Evolutionary conservation across 2,888 invertebrate species (phyloP).

Genomic region (Autographa gamma): DNA sequence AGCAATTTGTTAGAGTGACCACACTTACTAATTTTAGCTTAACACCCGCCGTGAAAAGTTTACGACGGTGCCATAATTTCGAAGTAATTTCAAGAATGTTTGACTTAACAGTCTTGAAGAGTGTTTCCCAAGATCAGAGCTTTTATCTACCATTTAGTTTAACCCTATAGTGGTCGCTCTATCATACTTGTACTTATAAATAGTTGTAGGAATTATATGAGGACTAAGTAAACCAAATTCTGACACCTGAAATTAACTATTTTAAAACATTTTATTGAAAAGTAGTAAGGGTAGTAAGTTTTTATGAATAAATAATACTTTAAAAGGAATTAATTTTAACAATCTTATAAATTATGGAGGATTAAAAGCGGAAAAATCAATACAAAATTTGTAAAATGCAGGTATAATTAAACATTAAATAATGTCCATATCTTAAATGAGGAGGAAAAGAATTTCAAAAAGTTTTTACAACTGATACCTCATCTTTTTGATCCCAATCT

Average conservation of each 20-base stretch:
- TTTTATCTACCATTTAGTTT: slow-evolving; percentile 79
- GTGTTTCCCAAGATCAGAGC: slow-evolving; percentile 73
- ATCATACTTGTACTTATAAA: neutral
- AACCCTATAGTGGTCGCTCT: slow-evolving; percentile 48
- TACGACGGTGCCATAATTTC: slow-evolving; percentile 86
- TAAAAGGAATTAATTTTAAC: no score
- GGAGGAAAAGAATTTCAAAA: neutral
- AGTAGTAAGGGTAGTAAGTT: no score
- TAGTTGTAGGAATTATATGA: neutral
- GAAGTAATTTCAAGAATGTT: slow-evolving; percentile 85
- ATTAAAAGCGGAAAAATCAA: no score
- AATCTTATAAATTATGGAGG: no score
- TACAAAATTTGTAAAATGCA: no score
- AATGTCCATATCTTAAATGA: neutral
- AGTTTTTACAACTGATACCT: neutral
- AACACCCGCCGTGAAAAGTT: slow-evolving; percentile 83
- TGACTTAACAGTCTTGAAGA: slow-evolving; percentile 79
- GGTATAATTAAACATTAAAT: no score
- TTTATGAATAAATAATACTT: no score
- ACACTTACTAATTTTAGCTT: slow-evolving; percentile 85
- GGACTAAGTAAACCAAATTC: neutral
- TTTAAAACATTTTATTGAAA: neutral
- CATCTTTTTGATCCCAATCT: neutral
- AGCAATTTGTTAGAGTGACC: slow-evolving; percentile 83
- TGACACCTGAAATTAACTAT: neutral